These are phyloP conservation scores for Amblyjoppa fuscipennis DNA, from an alignment of 2,888 invertebrate genomes.

Conservation along the genomic window DNA sequence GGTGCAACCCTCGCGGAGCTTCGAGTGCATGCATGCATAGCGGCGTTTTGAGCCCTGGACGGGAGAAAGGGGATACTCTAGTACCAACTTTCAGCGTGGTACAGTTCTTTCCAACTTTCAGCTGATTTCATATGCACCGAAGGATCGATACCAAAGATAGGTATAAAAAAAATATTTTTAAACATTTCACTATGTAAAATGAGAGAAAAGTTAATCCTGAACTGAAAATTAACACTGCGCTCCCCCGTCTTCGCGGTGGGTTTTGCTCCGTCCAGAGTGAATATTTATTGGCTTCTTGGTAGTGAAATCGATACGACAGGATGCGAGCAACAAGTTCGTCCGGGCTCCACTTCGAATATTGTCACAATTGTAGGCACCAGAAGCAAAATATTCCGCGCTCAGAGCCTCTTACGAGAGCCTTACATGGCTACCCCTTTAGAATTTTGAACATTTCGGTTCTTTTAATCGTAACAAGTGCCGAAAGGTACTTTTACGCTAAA, in stretches of 20 bases:
- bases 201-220: background rate
- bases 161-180: background rate
- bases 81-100: constrained; percentile 14
- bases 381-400: background rate
- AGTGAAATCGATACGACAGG: background rate
- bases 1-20: constrained; percentile 20
- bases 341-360: background rate
- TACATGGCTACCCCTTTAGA: background rate
- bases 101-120: constrained; percentile 21
- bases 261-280: background rate
- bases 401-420: background rate
- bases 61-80: background rate
- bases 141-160: background rate
- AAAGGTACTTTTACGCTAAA: background rate
- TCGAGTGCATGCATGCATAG: constrained; percentile 28
- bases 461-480: background rate
- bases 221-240: too few species aligned
- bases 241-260: background rate
- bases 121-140: background rate
- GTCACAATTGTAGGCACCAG: background rate
- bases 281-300: background rate
- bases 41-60: constrained; percentile 4
- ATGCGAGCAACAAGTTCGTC: background rate
- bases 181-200: background rate
- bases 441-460: background rate